Evolutionary conservation across 2,113 vertebrate genomes (phyloP), one percentile per base, ranked within the genome.

Genomic region (Lipotes vexillifer): DNA sequence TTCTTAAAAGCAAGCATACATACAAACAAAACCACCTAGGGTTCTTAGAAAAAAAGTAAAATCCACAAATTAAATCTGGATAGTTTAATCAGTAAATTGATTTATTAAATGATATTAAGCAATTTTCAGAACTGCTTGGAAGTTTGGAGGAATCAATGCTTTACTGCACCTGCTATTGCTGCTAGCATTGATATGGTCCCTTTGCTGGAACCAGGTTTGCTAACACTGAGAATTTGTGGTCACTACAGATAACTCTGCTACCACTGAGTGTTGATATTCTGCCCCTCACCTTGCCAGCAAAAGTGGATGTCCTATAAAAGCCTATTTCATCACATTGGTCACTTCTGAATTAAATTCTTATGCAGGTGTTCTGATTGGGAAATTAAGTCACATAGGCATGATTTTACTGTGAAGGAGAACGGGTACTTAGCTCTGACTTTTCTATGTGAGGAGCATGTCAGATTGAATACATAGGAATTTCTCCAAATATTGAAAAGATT

Each of bases 161-260:
- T 84, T 69, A 5, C 25, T 52, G 27, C 7, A 68, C 13, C 25
- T 75, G 41, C 6, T 74, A 3, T n/a, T 89, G 31, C 4, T 49
- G 3, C 38, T 69, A 3, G 1, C 15, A 3, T 4, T 1, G 4
- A 52, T 2, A 7, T 21, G 7, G 0, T 41, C 31, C 5, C 38
- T 59, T 23, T 66, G 6, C 12, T 33, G 27, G 21, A 61, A 52
- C 3, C n/a, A 66, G 15, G 6, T 17, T 74, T 55, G 20, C 7
- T 17, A 14, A 12, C 36, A 38, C 29, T 80, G 46, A 46, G 33
- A 86, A 52, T 8, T 10, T 41, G 6, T 46, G 6, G 5, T 17
- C 25, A 27, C 46, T n/a, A 7, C 17, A 66, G 38, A 17, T 49
- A 41, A 25, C 2, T 49, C 49, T 23, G 11, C 5, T 15, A 12